Percentiles rank a stretch among this genome's conserved stretches.
Evolutionary conservation across 2,888 invertebrate species (phyloP).

Genomic region (Caenorhabditis sp.): DNA sequence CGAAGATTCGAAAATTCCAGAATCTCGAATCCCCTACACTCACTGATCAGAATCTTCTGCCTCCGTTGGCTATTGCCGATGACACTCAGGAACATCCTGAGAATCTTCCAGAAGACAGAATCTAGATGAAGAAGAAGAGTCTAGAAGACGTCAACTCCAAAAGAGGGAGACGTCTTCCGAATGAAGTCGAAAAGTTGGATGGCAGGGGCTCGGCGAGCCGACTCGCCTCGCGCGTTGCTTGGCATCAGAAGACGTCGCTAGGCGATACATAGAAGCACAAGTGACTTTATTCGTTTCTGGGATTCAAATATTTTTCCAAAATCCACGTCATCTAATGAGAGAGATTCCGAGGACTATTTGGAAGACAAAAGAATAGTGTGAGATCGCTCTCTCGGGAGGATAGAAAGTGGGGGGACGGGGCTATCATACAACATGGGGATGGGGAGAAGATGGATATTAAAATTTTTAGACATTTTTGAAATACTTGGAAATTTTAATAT

Average conservation of each 20-base stretch:
- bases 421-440: conserved; percentile 18
- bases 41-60: conserved; percentile 35
- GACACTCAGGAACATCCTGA: conserved; percentile 45
- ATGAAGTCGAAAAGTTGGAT: not conserved
- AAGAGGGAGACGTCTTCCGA: not conserved
- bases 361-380: not conserved
- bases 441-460: no score
- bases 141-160: conserved; percentile 1
- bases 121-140: no score
- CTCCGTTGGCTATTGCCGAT: conserved; percentile 43
- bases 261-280: conserved; percentile 35
- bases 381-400: conserved; percentile 12
- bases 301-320: not conserved
- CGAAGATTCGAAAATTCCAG: not conserved
- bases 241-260: conserved; percentile 26
- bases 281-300: conserved; percentile 36
- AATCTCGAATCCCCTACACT: conserved; percentile 2
- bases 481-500: no score
- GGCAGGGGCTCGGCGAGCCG: not conserved
- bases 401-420: not conserved
- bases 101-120: not conserved
- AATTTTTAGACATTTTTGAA: not conserved
- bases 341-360: not conserved
- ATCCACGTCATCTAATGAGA: not conserved
- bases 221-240: not conserved